These are phyloP conservation scores for Pararge aegeria DNA, from an alignment of 1,140 invertebrate genomes.

Conservation along the genomic window DNA sequence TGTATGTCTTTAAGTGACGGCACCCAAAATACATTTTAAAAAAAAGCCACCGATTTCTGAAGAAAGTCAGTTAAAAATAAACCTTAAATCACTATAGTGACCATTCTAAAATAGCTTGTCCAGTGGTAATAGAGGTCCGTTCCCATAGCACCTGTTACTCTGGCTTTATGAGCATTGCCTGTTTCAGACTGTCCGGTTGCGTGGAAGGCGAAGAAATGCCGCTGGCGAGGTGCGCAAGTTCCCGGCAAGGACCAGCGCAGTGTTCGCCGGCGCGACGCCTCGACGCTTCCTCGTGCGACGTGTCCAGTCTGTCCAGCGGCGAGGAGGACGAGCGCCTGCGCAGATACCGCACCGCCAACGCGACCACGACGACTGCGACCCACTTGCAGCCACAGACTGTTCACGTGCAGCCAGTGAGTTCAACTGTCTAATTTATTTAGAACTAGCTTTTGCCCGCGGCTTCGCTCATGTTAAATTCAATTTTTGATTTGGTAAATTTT, in stretches of 20 bases:
- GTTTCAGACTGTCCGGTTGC: constrained; percentile 66
- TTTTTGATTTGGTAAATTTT: too few species aligned
- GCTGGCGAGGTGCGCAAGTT: constrained; percentile 50
- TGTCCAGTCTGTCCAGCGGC: constrained; percentile 69
- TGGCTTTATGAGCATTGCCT: too few species aligned
- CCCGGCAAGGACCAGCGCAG: constrained; percentile 61
- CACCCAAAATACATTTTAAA: too few species aligned
- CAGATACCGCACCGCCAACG: constrained; percentile 60
- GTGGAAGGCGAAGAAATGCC: constrained; percentile 71
- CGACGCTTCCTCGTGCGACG: constrained; percentile 71
- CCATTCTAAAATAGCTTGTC: too few species aligned
- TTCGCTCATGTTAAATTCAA: too few species aligned
- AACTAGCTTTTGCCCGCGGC: too few species aligned
- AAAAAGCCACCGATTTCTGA: too few species aligned
- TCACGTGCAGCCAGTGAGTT: constrained; percentile 37
- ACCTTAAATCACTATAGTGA: too few species aligned
- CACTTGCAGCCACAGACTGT: constrained; percentile 39
- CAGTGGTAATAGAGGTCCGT: too few species aligned
- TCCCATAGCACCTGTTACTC: too few species aligned
- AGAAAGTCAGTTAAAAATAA: too few species aligned
- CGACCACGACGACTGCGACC: constrained; percentile 27
- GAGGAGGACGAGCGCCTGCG: constrained; percentile 71
- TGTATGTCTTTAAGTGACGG: too few species aligned
- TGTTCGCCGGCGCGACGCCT: constrained; percentile 68
- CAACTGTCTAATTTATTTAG: not conserved